Conservation (phyloP, 2,113 vertebrate genomes). For the Procavia capensis region DNA sequence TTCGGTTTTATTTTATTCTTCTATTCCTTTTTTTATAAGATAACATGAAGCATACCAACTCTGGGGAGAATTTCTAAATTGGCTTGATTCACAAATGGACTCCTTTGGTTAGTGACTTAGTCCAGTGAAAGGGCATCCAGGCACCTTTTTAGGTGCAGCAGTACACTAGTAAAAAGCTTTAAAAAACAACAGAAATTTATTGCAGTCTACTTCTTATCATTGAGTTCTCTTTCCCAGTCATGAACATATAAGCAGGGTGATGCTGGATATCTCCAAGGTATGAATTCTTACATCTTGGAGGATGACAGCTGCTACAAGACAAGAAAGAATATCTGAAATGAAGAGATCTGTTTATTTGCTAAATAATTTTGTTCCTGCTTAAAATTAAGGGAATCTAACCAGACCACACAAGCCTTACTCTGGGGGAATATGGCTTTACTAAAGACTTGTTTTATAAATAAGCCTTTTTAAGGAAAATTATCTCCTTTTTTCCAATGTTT, state of each 20-base stretch:
- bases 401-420: neutral
- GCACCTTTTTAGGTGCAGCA: neutral
- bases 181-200: neutral
- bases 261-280: neutral
- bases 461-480: no score
- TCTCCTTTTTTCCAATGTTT: no score
- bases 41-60: neutral
- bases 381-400: neutral
- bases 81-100: neutral
- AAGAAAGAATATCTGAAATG: neutral
- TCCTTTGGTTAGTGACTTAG: rapidly evolving
- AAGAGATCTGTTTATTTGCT: neutral
- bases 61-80: neutral
- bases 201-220: neutral
- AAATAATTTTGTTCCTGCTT: neutral
- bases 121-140: neutral
- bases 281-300: neutral
- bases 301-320: neutral
- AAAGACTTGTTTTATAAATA: neutral
- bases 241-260: neutral
- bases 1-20: no score
- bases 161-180: neutral
- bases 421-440: neutral
- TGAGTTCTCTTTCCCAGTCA: neutral
- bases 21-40: no score